Evolutionary conservation across 2,113 vertebrate genomes (phyloP).

Genomic region (Phrynosoma blainvillii): DNA sequence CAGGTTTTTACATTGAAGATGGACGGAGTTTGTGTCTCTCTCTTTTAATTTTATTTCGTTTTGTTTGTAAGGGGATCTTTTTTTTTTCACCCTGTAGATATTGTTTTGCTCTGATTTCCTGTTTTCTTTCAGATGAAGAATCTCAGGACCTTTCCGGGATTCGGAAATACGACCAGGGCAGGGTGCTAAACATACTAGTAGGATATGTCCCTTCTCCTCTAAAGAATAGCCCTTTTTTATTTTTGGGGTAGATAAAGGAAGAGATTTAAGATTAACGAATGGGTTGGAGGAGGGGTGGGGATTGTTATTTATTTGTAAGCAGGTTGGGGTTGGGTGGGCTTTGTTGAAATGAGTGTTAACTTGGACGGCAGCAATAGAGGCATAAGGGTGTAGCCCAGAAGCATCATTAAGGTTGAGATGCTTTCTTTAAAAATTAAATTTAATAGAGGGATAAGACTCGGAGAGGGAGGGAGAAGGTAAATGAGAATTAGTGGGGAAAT

Average conservation of each 20-base stretch:
- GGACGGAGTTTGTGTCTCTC: no score
- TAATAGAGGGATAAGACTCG: no score
- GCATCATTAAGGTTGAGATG: neutral
- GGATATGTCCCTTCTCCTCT: slow-evolving; percentile 76
- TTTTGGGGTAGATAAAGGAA: slow-evolving; percentile 45
- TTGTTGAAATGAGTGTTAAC: neutral
- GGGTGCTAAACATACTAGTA: slow-evolving; percentile 86
- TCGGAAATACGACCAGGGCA: slow-evolving; percentile 87
- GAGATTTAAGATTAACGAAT: slow-evolving; percentile 37
- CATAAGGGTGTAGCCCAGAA: neutral
- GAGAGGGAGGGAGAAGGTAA: no score
- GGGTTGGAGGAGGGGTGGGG: slow-evolving; percentile 44
- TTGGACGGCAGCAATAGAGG: neutral
- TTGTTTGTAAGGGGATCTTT: neutral
- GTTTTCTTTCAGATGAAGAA: slow-evolving; percentile 93
- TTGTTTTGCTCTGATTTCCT: slow-evolving; percentile 85
- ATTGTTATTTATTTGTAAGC: slow-evolving; percentile 53
- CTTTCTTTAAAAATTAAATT: neutral
- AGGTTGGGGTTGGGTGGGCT: neutral
- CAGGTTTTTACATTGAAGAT: neutral
- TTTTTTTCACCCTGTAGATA: slow-evolving; percentile 64
- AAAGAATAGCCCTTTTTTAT: slow-evolving; percentile 71
- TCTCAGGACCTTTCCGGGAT: slow-evolving; percentile 84
- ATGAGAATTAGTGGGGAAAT: neutral
- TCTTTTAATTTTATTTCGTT: neutral